Evolutionary conservation across 2,113 vertebrate species (phyloP), one percentile per base, ranked within the genome.

Genomic region (Tamias sibiricus): DNA sequence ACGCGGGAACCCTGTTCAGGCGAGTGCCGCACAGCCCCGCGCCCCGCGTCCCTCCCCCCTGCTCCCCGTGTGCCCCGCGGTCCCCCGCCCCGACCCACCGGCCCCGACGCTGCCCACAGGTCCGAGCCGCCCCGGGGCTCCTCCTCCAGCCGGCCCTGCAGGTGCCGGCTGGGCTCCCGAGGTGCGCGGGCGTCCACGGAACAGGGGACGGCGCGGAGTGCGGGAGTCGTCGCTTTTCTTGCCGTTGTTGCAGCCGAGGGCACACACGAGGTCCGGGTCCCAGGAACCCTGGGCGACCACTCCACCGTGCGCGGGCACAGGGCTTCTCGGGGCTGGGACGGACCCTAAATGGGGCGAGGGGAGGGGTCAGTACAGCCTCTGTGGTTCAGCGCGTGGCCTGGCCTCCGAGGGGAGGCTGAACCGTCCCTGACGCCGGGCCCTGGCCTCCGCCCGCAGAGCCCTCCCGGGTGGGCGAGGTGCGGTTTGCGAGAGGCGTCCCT

Each of bases 1-100:
- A 13, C 76, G 98, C 97, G 52, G 97, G 97, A 37, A 95, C 97
- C 80, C 62, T 98, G 90, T 35, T 98, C 96, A 97, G 98, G 98
- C 98, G 82, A 98, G 98, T 97, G 64, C 71, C 0, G 10, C 42
- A 32, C 32, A 0, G 32, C 22, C 4, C 30, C n/a, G 54, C 1
- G 9, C 5, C 74, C 44, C 13, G 24, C 22, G 35, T 44, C 54
- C 82, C 24, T 1, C 8, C 87, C 32, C 86, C 32, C 42, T 16
- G 8, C 42, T 13, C 5, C 66, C 8, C 19, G 6, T 1, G 80
- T 35, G 5, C 68, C 66, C 79, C 32, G 19, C 24, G 22, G 59
- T 66, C 57, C 42, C 57, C 57, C 30, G 49, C 71, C 42, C 19
- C 62, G 37, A 1, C 12, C 19, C 24, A 0, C 28, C 3, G 10